Evolutionary conservation across 2,113 vertebrate genomes (phyloP), one percentile per base, ranked within the genome.

Genomic region (Zosterops pallidus): DNA sequence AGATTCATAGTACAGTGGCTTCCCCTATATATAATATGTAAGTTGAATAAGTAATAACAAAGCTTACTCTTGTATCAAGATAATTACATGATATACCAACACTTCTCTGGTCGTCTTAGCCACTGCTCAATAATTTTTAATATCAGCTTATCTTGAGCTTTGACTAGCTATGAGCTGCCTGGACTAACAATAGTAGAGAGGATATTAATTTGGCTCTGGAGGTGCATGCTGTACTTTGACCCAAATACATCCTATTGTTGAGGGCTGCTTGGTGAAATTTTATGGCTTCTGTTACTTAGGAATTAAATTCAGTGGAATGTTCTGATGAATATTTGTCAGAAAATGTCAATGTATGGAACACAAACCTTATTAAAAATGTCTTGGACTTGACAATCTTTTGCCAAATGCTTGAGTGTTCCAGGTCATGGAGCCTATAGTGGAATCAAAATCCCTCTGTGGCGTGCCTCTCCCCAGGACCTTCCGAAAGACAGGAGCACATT

Each of bases 161-260:
- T 17, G 5, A 56, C 52, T 79, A 47, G 59, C 70, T 69, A n/a
- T 83, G 39, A 91, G 70, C 41, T 83, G 33, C 75, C 62, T 76
- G 52, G 44, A 80, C 55, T 63, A 83, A 95, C 90, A 92, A 90
- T 52, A 93, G 90, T 25, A 71, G 33, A 85, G 84, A 95, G 55
- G 79, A 94, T 92, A 90, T 91, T 96, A 91, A 89, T 74, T 92
- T 67, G 93, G 75, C 59, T 67, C 75, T n/a, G 29, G 92, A 80
- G 39, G 63, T n/a, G 29, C 47, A 35, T 50, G 56, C 52, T 89
- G 64, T 50, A 92, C 31, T 47, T 86, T 93, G 83, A 94, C 76
- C 76, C 59, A 90, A 88, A 94, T 93, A 86, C 39, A 92, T 81
- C 11, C 63, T 62, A 35, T 53, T 89, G 70, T 79, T 94, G 72